Percentiles rank a stretch among this genome's conserved stretches.
Evolutionary conservation across 2,797 vertebrate genomes (phyloP).

Genomic region (Leucoraja ocellata): DNA sequence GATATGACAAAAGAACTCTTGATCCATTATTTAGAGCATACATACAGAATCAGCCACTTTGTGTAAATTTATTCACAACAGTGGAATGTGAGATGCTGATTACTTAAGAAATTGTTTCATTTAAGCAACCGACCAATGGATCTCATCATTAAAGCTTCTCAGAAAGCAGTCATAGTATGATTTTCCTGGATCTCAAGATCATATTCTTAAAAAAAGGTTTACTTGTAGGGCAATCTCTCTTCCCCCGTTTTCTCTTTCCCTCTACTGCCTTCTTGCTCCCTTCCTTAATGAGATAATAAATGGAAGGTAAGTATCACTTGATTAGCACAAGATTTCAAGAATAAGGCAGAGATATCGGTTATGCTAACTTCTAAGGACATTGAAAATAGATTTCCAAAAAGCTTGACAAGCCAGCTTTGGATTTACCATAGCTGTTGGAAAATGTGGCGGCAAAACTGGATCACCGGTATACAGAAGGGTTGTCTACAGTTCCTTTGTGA

Average conservation of each 20-base stretch:
- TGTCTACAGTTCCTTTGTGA: background rate
- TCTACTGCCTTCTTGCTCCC: background rate
- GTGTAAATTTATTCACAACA: background rate
- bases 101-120: background rate
- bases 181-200: background rate
- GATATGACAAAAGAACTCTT: background rate
- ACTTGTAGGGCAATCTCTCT: background rate
- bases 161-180: background rate
- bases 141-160: background rate
- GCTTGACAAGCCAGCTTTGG: background rate
- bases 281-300: background rate
- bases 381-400: background rate
- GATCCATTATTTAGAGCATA: background rate
- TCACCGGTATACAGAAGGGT: background rate
- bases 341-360: background rate
- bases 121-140: background rate
- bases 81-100: background rate
- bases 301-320: conserved; percentile 11
- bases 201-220: background rate
- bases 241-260: background rate
- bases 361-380: background rate
- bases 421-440: background rate
- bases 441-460: background rate
- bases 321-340: background rate
- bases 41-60: background rate